These are phyloP conservation scores for Silurus aristotelis DNA, from an alignment of 2,797 vertebrate species.

Conservation along the genomic window DNA sequence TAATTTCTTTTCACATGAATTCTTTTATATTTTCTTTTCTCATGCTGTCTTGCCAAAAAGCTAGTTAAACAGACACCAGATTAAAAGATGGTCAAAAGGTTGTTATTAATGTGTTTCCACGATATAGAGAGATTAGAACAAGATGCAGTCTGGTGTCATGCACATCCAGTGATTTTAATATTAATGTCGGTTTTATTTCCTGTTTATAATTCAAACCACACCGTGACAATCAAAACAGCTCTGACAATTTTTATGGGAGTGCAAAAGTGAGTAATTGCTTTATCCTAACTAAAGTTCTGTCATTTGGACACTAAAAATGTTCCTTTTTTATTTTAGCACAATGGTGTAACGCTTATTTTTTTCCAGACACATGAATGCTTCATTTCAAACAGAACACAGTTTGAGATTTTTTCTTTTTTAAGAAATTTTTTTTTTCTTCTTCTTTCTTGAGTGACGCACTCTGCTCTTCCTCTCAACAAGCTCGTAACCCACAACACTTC, in stretches of 20 bases:
- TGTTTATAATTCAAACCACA: not conserved
- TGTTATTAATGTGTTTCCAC: not conserved
- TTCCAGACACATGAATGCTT: no score
- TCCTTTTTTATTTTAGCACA: not conserved
- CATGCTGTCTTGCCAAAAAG: not conserved
- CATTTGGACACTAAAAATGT: not conserved
- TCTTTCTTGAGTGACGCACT: conserved; percentile 35
- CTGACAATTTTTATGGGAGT: not conserved
- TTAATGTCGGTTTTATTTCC: not conserved
- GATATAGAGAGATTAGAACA: not conserved
- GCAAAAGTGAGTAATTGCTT: not conserved
- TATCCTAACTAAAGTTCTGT: not conserved
- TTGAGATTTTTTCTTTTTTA: not conserved
- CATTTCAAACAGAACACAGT: not conserved
- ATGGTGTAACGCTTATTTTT: not conserved
- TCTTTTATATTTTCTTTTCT: not conserved
- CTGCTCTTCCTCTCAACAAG: conserved; percentile 29
- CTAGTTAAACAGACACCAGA: not conserved
- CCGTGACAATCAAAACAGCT: not conserved
- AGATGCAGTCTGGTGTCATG: not conserved
- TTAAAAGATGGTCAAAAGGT: not conserved
- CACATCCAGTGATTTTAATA: not conserved
- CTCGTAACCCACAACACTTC: conserved; percentile 38
- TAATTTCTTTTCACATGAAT: not conserved
- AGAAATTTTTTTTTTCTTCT: not conserved